A percentile compares a stretch with the other conserved stretches of the same genome.
These are phyloP conservation scores for Cerastis leucographa DNA, from an alignment of 2,888 invertebrate genomes.

Conservation along the genomic window DNA sequence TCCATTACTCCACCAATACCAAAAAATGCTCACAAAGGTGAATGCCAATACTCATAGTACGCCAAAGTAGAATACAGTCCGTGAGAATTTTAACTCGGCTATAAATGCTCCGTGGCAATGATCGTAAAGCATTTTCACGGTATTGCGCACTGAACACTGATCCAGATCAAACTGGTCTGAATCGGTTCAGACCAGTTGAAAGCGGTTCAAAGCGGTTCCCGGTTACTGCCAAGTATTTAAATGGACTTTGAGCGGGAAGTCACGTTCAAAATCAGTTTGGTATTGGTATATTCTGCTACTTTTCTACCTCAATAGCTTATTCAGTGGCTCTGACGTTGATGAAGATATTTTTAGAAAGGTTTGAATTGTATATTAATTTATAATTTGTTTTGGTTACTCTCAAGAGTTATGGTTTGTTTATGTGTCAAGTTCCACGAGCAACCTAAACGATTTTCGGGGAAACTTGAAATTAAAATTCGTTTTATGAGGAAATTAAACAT, in stretches of 20 bases:
- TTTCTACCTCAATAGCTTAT: slow-evolving; percentile 23
- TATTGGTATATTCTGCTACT: slow-evolving; percentile 49
- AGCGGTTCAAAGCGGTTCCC: slow-evolving; percentile 60
- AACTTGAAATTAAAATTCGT: neutral
- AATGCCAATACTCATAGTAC: slow-evolving; percentile 60
- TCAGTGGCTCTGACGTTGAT: slow-evolving; percentile 24
- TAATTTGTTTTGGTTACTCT: slow-evolving; percentile 18
- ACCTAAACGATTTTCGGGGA: neutral
- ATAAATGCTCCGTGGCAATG: slow-evolving; percentile 80
- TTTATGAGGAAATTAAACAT: slow-evolving; percentile 12
- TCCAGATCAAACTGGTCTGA: slow-evolving; percentile 74
- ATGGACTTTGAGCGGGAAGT: slow-evolving; percentile 56
- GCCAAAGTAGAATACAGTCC: slow-evolving; percentile 65
- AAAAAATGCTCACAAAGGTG: slow-evolving; percentile 25
- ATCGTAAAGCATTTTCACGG: slow-evolving; percentile 84
- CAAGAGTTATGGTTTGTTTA: neutral
- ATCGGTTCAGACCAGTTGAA: slow-evolving; percentile 69
- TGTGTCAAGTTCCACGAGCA: neutral
- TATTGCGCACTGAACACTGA: slow-evolving; percentile 76
- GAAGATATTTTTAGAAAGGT: slow-evolving; percentile 8
- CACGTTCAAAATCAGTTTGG: slow-evolving; percentile 59
- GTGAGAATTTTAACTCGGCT: slow-evolving; percentile 83
- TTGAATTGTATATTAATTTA: slow-evolving; percentile 8
- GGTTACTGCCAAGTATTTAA: slow-evolving; percentile 63
- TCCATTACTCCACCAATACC: slow-evolving; percentile 13